Percentiles rank a stretch among this genome's conserved stretches.
Evolutionary conservation across 2,113 vertebrate genomes (phyloP).

Genomic region (Caloenas nicobarica): DNA sequence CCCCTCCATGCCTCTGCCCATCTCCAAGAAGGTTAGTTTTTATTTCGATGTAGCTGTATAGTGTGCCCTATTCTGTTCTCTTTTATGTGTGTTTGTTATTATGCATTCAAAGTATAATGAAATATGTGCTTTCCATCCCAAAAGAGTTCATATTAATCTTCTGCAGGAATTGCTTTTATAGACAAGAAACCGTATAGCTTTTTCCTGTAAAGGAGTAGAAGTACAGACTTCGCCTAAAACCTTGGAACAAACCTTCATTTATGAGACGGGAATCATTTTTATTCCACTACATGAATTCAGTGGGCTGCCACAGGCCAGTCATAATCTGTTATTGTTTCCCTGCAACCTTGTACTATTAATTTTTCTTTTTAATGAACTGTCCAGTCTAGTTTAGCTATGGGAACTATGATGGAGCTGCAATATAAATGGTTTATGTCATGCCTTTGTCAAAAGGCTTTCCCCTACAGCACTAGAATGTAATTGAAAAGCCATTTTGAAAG

Average conservation of each 20-base stretch:
- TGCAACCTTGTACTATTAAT: constrained; percentile 78
- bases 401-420: constrained; percentile 70
- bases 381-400: constrained; percentile 68
- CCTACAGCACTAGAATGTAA: constrained; percentile 73
- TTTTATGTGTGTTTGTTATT: background rate
- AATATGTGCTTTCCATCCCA: background rate
- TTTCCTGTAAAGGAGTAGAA: background rate
- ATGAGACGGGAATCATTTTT: constrained; percentile 44
- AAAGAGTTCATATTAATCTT: background rate
- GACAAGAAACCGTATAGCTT: background rate
- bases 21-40: background rate
- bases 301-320: constrained; percentile 67
- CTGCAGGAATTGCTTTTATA: background rate
- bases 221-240: constrained; percentile 8
- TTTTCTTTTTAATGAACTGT: constrained; percentile 84
- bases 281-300: constrained; percentile 37
- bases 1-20: background rate
- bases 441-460: constrained; percentile 76
- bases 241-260: constrained; percentile 44
- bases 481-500: constrained; percentile 82
- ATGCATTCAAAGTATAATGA: background rate
- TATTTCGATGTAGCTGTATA: background rate
- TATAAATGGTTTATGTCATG: constrained; percentile 84
- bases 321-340: constrained; percentile 75
- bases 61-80: background rate